A percentile compares a stretch with the other conserved stretches of the same genome.
Conservation (phyloP, 2,888 invertebrate species). For the Rambutsinella grinnellia region DNA sequence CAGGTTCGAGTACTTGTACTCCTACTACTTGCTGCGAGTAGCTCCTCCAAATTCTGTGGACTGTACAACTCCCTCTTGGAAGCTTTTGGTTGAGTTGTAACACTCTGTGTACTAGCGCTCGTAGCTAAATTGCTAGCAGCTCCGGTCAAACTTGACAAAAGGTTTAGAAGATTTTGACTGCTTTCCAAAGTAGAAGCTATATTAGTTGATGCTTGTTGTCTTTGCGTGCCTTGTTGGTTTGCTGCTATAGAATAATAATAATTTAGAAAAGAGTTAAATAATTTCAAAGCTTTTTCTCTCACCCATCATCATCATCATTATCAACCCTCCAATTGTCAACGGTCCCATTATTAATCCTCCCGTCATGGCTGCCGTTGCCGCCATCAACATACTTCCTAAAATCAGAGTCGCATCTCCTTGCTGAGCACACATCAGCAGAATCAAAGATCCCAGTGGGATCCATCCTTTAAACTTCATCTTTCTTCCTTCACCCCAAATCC, state of each 20-base stretch:
- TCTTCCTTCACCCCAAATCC: conserved; percentile 10
- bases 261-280: no score
- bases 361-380: conserved; percentile 47
- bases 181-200: conserved; percentile 26
- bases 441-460: conserved; percentile 40
- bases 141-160: conserved; percentile 25
- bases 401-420: conserved; percentile 38
- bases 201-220: conserved; percentile 1
- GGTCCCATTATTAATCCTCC: conserved; percentile 60
- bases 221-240: conserved; percentile 43
- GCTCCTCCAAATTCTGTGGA: conserved; percentile 27
- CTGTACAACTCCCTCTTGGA: conserved; percentile 27
- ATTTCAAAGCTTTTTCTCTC: conserved; percentile 10
- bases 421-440: conserved; percentile 37
- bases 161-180: conserved; percentile 35
- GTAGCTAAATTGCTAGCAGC: conserved; percentile 17
- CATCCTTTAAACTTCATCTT: conserved; percentile 26
- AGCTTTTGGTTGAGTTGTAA: conserved; percentile 8
- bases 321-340: conserved; percentile 61
- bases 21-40: conserved; percentile 28
- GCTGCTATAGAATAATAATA: conserved; percentile 22
- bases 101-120: conserved; percentile 7
- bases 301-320: conserved; percentile 63
- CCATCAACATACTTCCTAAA: conserved; percentile 38
- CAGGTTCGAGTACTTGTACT: conserved; percentile 6